Conservation (phyloP, 2,113 vertebrate species). For the Clarias batrachus region DNA sequence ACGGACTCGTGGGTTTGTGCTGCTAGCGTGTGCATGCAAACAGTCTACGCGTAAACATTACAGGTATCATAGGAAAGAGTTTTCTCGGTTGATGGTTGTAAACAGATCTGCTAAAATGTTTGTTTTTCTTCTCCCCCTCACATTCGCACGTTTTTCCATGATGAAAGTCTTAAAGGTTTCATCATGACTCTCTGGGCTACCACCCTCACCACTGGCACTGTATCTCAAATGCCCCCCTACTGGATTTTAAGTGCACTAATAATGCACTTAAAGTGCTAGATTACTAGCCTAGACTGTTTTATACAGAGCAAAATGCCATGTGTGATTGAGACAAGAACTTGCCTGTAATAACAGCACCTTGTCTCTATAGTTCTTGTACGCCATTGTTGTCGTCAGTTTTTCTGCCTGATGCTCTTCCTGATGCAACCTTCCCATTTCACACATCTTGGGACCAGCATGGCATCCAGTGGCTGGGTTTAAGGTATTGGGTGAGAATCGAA, state of each 20-base stretch:
- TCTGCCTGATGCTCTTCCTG: no score
- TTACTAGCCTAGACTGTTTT: neutral
- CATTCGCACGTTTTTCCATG: neutral
- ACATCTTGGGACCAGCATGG: no score
- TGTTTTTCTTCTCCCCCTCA: neutral
- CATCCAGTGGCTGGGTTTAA: no score
- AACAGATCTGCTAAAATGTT: neutral
- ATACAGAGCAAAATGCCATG: neutral
- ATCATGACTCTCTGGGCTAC: neutral
- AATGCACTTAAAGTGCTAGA: neutral
- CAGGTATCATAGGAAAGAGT: neutral
- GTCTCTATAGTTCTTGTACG: no score
- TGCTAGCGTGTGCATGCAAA: neutral
- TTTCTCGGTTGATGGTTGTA: neutral
- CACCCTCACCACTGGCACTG: neutral
- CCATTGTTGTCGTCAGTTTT: no score
- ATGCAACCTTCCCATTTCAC: no score
- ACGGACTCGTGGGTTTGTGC: neutral
- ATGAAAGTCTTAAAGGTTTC: slow-evolving; percentile 6
- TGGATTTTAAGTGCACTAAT: neutral
- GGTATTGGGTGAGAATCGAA: no score
- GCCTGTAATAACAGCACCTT: neutral
- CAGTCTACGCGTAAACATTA: neutral
- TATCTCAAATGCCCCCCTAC: neutral
- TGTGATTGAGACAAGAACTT: neutral